Base-by-base conservation (phyloP, 2,888 invertebrate genomes). In the Ormyrus pomaceus region DNA sequence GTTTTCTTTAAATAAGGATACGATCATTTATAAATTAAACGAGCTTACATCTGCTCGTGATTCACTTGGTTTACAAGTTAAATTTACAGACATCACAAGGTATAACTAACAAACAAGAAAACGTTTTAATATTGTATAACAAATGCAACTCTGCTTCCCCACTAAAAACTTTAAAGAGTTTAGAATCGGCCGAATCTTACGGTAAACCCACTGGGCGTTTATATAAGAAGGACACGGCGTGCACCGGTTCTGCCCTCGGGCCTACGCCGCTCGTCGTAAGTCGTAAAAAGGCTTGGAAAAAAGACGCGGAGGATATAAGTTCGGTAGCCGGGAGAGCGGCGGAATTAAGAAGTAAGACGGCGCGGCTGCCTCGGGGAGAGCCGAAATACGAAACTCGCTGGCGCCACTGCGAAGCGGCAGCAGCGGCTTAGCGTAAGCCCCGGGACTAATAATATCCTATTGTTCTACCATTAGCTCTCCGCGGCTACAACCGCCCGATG, bases 331-430 rank as follows among this genome's bases (percentile, higher is more conserved):
- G n/a, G n/a, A 45, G 13, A 11, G 77, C 77, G 83, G 84, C 77
- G 83, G 84, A 85, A 86, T 84, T 84, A 86, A 85, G 84, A 86
- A 85, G 85, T 84, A 84, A 85, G 84, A 83, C 81, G 84, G 81
- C 80, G 82, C 66, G 34, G 34, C 34, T 34, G 34, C 34, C 34
- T 34, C 34, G 34, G 85, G 85, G 83, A 79, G 83, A 62, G 76
- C 80, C 87, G 90, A 88, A 89, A 90, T 85, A 87, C 86, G 90
- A 90, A 89, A 88, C 90, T 86, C 83, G 77, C 83, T 86, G 89
- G 89, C 89, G 89, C 89, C 90, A 87, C 84, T 75, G 62, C 53
- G 58, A 72, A 69, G 58, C 75, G 73, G 13, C 65, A 34, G 58
- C 76, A 8, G 6, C 56, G 68, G 58, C 64, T 69, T 73, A 48